These are phyloP conservation scores for Tyria jacobaeae DNA, from an alignment of 2,888 invertebrate genomes.

Conservation along the genomic window DNA sequence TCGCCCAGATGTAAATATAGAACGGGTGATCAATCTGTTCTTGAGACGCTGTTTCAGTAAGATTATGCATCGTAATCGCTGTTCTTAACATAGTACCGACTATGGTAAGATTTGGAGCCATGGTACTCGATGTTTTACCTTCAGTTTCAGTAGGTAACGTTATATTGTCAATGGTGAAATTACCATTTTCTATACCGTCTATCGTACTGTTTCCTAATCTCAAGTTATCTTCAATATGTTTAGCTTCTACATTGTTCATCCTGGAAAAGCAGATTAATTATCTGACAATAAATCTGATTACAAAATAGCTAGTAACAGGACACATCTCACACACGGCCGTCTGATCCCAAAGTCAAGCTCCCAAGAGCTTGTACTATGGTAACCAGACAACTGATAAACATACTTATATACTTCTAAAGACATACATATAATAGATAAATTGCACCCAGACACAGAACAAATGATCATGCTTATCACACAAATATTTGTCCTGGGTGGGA, in stretches of 20 bases:
- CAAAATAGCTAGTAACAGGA: no score
- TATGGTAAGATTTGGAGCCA: slow-evolving; percentile 57
- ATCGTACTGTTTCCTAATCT: no score
- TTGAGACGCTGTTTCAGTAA: slow-evolving; percentile 51
- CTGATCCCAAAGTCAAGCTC: no score
- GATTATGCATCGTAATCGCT: slow-evolving; percentile 61
- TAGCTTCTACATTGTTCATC: slow-evolving; percentile 76
- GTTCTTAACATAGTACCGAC: slow-evolving; percentile 69
- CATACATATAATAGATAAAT: no score
- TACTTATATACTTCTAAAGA: no score
- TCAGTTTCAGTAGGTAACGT: slow-evolving; percentile 14
- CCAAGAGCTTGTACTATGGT: no score
- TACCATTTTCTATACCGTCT: slow-evolving; percentile 24
- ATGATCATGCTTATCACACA: no score
- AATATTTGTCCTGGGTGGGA: no score
- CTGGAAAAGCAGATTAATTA: slow-evolving; percentile 53
- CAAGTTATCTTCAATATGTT: slow-evolving; percentile 22
- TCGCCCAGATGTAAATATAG: slow-evolving; percentile 87
- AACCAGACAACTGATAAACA: no score
- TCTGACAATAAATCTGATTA: not conserved
- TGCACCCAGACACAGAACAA: no score
- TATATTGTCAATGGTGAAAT: slow-evolving; percentile 21
- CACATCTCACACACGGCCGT: no score
- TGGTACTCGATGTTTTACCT: slow-evolving; percentile 35
- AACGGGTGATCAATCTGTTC: slow-evolving; percentile 60